These are phyloP conservation scores for Zhuqinia jingwanae DNA, from an alignment of 2,888 invertebrate genomes.

Conservation along the genomic window DNA sequence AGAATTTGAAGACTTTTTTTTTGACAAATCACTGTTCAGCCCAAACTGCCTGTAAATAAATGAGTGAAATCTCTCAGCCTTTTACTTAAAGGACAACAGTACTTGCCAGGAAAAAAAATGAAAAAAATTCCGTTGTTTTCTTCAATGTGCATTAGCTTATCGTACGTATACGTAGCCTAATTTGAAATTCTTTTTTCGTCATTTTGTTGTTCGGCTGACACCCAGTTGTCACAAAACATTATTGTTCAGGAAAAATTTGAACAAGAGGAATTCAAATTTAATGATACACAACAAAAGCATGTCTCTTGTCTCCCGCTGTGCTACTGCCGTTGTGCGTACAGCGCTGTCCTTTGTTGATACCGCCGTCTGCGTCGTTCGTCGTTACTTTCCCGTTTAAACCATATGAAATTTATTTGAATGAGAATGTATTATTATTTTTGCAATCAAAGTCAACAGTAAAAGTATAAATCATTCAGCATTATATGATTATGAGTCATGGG, in stretches of 20 bases:
- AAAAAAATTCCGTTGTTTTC: constrained; percentile 55
- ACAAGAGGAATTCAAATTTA: constrained; percentile 26
- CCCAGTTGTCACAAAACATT: constrained; percentile 51
- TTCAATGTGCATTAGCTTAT: background rate
- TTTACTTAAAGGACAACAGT: constrained; percentile 40
- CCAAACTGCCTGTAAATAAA: no score
- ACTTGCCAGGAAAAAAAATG: constrained; percentile 2
- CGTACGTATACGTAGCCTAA: background rate
- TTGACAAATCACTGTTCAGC: constrained; percentile 20
- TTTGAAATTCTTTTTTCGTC: constrained; percentile 30
- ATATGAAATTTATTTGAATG: background rate
- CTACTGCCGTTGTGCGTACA: constrained; percentile 12
- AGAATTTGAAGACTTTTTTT: no score
- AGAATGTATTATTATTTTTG: no score
- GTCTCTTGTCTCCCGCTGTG: constrained; percentile 21
- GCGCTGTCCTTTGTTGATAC: background rate
- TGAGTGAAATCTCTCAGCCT: background rate
- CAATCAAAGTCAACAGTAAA: no score
- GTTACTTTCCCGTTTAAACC: background rate
- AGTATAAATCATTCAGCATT: no score
- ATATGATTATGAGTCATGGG: no score
- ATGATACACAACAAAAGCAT: constrained; percentile 37
- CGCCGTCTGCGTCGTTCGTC: background rate
- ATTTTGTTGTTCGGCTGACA: constrained; percentile 38
- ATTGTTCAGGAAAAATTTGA: background rate